Conservation (phyloP, 2,113 vertebrate genomes). For the Hoplias malabaricus region DNA sequence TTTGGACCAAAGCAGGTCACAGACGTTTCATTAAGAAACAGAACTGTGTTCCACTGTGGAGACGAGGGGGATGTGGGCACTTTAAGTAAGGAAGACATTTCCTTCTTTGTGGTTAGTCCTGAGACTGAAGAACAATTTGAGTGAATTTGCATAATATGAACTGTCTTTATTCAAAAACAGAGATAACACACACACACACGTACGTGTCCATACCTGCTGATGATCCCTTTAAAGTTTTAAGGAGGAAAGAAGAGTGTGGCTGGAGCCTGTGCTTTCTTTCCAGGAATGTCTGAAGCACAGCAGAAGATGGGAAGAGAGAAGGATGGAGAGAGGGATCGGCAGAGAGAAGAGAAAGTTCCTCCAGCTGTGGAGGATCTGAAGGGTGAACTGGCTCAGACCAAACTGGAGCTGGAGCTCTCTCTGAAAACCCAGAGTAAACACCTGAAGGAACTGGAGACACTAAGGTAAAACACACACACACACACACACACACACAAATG, state of each 20-base stretch:
- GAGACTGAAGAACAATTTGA: background rate
- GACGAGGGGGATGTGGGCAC: too few relatives aligned
- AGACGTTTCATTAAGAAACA: too few relatives aligned
- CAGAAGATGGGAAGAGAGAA: background rate
- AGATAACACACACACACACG: background rate
- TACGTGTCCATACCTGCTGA: background rate
- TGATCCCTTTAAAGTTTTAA: background rate
- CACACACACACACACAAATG: background rate
- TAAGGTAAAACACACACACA: constrained; percentile 74
- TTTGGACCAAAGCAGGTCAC: too few relatives aligned
- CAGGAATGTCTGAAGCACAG: background rate
- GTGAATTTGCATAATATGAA: background rate
- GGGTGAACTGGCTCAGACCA: constrained; percentile 85
- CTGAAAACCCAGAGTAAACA: constrained; percentile 88
- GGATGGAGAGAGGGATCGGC: constrained; percentile 66
- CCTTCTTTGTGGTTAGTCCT: background rate
- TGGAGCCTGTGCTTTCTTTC: background rate
- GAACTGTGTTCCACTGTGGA: too few relatives aligned
- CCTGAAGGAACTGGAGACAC: constrained; percentile 86
- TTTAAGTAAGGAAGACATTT: too few relatives aligned
- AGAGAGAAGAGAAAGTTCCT: too few relatives aligned
- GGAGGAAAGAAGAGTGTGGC: too few relatives aligned
- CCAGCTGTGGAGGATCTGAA: constrained; percentile 78
- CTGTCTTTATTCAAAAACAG: background rate
- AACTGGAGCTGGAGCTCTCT: constrained; percentile 85